A percentile compares a stretch with the other conserved stretches of the same genome.
Conservation (phyloP, 2,113 vertebrate species). For the Epinephelus fuscoguttatus region DNA sequence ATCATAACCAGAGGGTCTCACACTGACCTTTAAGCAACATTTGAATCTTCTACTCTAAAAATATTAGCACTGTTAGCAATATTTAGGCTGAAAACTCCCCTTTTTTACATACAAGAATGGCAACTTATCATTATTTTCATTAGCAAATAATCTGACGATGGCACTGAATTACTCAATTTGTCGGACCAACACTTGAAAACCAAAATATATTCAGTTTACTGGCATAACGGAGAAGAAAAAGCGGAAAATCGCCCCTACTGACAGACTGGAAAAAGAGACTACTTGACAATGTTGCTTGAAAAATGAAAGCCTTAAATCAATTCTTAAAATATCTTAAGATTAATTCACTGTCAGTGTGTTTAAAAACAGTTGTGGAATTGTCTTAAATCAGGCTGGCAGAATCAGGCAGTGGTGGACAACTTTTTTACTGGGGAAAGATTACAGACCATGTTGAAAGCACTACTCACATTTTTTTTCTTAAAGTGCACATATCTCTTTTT, state of each 20-base stretch:
- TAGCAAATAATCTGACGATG: neutral
- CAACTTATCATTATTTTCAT: neutral
- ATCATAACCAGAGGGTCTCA: no score
- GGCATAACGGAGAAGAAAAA: no score
- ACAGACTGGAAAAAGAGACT: neutral
- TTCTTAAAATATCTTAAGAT: no score
- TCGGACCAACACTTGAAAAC: neutral
- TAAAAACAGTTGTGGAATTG: neutral
- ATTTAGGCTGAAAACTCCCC: neutral
- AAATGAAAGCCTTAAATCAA: no score
- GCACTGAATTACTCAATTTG: neutral
- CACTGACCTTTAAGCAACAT: no score
- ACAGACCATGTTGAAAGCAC: neutral
- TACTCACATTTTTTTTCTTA: neutral
- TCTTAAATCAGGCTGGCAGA: neutral
- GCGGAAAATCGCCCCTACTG: neutral
- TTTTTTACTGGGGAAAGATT: neutral
- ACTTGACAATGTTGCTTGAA: no score
- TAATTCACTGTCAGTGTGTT: neutral
- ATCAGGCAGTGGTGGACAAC: neutral
- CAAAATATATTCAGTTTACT: neutral
- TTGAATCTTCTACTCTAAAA: no score
- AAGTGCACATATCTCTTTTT: slow-evolving; percentile 27
- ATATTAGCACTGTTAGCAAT: no score
- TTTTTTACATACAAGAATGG: neutral